These are phyloP conservation scores for Rhagophthalmus giganteus DNA, from an alignment of 2,888 invertebrate species.

Conservation along the genomic window DNA sequence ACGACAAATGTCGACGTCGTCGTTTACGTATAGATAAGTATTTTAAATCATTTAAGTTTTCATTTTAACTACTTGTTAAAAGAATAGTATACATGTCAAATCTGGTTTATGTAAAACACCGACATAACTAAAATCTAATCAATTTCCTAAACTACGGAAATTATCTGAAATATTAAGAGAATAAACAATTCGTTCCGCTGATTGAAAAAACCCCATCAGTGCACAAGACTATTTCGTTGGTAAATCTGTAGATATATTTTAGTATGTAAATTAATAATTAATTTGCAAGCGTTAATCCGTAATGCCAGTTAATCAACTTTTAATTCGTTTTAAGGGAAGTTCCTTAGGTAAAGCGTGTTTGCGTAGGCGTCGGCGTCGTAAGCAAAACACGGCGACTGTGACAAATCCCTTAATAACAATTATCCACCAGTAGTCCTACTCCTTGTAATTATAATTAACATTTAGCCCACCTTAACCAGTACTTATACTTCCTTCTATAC, in stretches of 20 bases:
- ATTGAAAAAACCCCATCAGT: constrained; percentile 19
- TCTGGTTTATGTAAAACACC: constrained; percentile 8
- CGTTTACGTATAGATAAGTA: constrained; percentile 21
- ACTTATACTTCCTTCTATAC: neutral
- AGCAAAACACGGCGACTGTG: neutral
- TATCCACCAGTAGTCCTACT: neutral
- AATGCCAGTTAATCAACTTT: too few species aligned
- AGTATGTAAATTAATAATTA: too few species aligned
- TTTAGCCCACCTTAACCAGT: neutral
- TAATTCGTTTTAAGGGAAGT: too few species aligned
- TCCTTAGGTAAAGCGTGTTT: too few species aligned
- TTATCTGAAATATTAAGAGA: neutral
- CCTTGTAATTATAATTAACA: neutral
- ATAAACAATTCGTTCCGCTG: too few species aligned
- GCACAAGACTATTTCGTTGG: constrained; percentile 16
- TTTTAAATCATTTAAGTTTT: constrained; percentile 19
- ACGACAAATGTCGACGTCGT: constrained; percentile 24
- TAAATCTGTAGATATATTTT: constrained; percentile 17
- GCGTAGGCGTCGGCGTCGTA: too few species aligned
- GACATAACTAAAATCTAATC: constrained; percentile 16
- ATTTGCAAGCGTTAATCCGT: too few species aligned
- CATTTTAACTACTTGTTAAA: constrained; percentile 18
- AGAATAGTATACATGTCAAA: constrained; percentile 17
- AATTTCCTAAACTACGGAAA: constrained; percentile 7
- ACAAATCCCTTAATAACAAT: neutral